Evolutionary conservation across 2,113 vertebrate genomes (phyloP).

Genomic region (Aptenodytes forsteri): DNA sequence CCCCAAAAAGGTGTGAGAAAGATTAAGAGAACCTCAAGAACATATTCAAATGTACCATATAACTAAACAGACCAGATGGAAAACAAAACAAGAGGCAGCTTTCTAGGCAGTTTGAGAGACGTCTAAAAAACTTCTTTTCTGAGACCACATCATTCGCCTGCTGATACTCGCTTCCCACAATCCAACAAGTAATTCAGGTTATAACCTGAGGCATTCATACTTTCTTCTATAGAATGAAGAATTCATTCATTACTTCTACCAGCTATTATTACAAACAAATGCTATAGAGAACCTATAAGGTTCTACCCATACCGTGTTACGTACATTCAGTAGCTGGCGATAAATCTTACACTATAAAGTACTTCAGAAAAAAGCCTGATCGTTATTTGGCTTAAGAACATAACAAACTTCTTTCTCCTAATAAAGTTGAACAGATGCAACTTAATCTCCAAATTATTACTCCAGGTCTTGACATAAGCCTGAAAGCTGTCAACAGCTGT

Average conservation of each 20-base stretch:
- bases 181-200: not conserved
- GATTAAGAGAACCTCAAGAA: not conserved
- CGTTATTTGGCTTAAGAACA: not conserved
- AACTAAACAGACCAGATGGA: not conserved
- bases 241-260: not conserved
- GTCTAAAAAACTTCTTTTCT: not conserved
- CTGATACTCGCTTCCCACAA: not conserved
- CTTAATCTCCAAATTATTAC: not conserved
- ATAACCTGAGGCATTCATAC: not conserved
- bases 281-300: not conserved
- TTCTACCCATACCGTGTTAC: not conserved
- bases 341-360: not conserved
- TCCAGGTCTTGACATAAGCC: not conserved
- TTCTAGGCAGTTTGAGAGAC: not conserved
- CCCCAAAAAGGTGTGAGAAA: not conserved
- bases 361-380: not conserved
- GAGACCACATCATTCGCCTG: not conserved
- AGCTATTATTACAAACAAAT: not conserved
- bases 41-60: not conserved
- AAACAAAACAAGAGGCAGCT: not conserved
- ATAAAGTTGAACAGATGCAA: not conserved
- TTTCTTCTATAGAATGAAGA: not conserved
- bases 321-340: not conserved
- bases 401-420: not conserved
- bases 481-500: not conserved